Evolutionary conservation across 2,888 invertebrate species (phyloP).

Genomic region (Cylloceria caligata): DNA sequence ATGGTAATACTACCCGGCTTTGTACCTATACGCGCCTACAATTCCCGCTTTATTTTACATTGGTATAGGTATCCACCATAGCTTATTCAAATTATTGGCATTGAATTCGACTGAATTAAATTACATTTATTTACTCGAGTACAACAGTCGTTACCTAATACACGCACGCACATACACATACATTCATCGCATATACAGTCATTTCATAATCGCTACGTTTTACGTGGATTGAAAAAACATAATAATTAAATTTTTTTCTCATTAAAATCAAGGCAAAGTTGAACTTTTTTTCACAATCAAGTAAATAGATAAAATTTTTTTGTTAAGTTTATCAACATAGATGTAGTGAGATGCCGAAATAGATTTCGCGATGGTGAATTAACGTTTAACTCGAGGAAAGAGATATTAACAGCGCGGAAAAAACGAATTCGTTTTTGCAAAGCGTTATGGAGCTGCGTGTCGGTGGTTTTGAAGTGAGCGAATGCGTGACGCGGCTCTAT

Average conservation of each 20-base stretch:
- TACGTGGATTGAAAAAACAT: too few relatives aligned
- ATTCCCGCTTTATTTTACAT: neutral
- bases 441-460: conserved; percentile 45
- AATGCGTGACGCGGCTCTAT: conserved; percentile 65
- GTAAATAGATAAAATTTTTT: too few relatives aligned
- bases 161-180: neutral
- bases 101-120: neutral
- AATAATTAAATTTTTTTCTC: too few relatives aligned
- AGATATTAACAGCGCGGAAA: conserved; percentile 5
- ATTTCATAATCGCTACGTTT: neutral
- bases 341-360: neutral
- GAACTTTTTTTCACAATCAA: too few relatives aligned
- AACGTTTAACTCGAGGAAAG: neutral
- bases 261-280: too few relatives aligned
- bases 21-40: neutral
- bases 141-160: neutral
- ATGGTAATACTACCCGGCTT: conserved; percentile 3
- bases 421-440: conserved; percentile 68
- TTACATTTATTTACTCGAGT: neutral
- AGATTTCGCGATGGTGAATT: conserved; percentile 15
- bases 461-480: conserved; percentile 55
- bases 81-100: neutral
- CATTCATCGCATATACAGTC: too few relatives aligned
- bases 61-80: neutral
- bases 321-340: neutral